Evolutionary conservation across 2,888 invertebrate genomes (phyloP).

Genomic region (Hetaerina titia): DNA sequence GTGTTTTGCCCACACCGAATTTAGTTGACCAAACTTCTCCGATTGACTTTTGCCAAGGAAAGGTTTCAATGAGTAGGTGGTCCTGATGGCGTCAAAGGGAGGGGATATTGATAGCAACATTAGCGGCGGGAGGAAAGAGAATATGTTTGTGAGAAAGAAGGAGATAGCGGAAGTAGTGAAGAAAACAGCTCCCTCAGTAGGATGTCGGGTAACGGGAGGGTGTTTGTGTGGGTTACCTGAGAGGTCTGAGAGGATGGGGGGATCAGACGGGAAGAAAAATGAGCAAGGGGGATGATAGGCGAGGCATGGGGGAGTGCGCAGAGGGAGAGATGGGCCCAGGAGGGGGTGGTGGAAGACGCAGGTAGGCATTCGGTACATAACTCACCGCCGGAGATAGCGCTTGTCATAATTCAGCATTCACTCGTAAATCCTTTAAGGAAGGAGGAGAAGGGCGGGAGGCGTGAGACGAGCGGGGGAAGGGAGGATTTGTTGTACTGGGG

Average conservation of each 20-base stretch:
- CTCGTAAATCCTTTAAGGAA: conserved; percentile 11
- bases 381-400: conserved; percentile 13
- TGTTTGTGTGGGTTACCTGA: too few species aligned
- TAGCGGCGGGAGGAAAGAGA: background rate
- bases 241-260: background rate
- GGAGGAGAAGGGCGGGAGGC: background rate
- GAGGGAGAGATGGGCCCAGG: background rate
- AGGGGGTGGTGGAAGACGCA: background rate
- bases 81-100: too few species aligned
- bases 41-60: too few species aligned
- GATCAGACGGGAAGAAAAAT: background rate
- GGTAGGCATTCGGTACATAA: background rate
- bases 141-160: background rate
- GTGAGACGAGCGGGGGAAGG: background rate
- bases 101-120: background rate
- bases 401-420: background rate
- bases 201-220: background rate
- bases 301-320: background rate
- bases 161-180: background rate
- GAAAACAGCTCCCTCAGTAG: background rate
- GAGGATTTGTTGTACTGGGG: background rate
- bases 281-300: background rate
- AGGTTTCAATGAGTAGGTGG: too few species aligned
- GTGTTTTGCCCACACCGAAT: too few species aligned
- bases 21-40: too few species aligned